Evolutionary conservation across 2,797 vertebrate species (phyloP).

Genomic region (Vireo griseus): DNA sequence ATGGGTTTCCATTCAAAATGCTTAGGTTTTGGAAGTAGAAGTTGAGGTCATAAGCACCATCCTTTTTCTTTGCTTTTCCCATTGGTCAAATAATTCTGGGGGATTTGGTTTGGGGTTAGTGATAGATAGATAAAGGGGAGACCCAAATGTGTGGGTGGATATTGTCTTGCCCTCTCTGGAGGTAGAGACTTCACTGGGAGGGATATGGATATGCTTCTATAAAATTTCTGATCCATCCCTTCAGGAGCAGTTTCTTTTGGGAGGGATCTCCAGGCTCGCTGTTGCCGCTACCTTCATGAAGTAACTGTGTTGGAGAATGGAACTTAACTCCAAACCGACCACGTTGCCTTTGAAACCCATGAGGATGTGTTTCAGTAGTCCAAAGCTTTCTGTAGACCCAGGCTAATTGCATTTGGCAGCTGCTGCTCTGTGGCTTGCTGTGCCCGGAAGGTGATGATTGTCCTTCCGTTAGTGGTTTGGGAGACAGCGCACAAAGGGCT

Average conservation of each 20-base stretch:
- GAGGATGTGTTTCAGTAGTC: neutral
- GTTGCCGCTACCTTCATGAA: rapidly evolving
- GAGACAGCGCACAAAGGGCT: rapidly evolving
- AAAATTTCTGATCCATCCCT: neutral
- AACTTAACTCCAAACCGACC: neutral
- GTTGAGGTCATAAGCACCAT: rapidly evolving
- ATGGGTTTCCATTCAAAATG: neutral
- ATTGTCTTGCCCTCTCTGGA: neutral
- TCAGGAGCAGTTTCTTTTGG: neutral
- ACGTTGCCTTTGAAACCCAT: rapidly evolving
- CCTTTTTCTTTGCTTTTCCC: neutral
- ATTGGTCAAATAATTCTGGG: neutral
- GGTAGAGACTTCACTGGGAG: neutral
- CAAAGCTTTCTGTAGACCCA: neutral
- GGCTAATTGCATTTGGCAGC: neutral
- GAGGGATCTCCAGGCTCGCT: neutral
- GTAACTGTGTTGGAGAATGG: neutral
- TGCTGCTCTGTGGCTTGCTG: neutral
- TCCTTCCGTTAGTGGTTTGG: neutral
- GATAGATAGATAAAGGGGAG: too few relatives aligned
- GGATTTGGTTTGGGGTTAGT: neutral
- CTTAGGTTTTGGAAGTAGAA: neutral
- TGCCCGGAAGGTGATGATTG: neutral
- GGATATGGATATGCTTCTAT: neutral
- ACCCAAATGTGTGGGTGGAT: neutral